Evolutionary conservation across 2,797 vertebrate species (phyloP), one percentile per base, ranked within the genome.

Genomic region (Buphagus erythrorhynchus): DNA sequence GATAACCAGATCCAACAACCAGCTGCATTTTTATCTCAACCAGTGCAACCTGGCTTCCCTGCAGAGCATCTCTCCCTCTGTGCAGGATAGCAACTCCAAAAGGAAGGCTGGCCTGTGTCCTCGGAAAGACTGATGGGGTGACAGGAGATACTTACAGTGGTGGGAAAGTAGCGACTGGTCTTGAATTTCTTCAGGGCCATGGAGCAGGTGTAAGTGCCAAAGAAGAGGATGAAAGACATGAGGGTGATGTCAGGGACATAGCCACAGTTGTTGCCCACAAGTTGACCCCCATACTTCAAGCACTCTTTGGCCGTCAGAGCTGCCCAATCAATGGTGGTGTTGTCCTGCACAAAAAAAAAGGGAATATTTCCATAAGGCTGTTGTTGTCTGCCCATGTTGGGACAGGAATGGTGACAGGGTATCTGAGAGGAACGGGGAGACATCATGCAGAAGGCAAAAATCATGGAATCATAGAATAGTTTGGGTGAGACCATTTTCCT

Each of bases 141-240:
- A 59, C 35, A 40, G 58, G 40, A 66, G 58, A 31, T 43, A 98
- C 99, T 99, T 97, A 99, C 99, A 5, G 98, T 99, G 45, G 99
- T 99, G 83, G 99, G 99, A 95, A 99, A 99, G 91, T 99, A 99
- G 4, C 98, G 99, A 93, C 99, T 99, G 88, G 98, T 98, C 98
- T 99, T 99, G 98, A 99, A 99, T 96, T 99, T 99, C 98, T 99
- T 99, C 96, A 99, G 98, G 97, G 98, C 97, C 99, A 99, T 99
- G 75, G 99, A 99, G 95, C 99, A 99, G 69, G 99, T 98, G 96
- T 99, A 99, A 28, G 99, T 99, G 92, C 99, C 99, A 21, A 99
- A 97, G 97, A 99, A 99, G 69, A 99, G 98, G 96, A 99, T 99
- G 92, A 99, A 99, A 79, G 99, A 99, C 99, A 99, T 99, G 90